These are phyloP conservation scores for Peucedramus taeniatus DNA, from an alignment of 2,113 vertebrate genomes.

Conservation along the genomic window DNA sequence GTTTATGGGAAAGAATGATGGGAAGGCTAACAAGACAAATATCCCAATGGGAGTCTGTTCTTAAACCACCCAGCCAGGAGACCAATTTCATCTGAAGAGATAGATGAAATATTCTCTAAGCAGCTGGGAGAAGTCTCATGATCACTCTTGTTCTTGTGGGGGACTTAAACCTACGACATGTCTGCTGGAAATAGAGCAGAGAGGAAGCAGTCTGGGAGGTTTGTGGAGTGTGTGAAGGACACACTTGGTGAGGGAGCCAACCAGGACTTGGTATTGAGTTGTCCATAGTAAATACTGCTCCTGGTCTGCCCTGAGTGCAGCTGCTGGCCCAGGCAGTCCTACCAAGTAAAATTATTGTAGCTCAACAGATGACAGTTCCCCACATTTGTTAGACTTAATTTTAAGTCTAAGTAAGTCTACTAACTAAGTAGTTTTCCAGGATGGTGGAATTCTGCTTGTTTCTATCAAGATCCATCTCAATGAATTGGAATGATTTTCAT, in stretches of 20 bases:
- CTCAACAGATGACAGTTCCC: neutral
- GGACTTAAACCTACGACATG: neutral
- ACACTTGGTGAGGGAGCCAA: neutral
- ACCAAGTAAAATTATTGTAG: neutral
- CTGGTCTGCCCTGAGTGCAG: neutral
- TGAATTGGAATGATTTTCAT: neutral
- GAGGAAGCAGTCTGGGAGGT: neutral
- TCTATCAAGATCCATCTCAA: rapidly evolving
- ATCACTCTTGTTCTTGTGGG: neutral
- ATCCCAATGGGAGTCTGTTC: neutral
- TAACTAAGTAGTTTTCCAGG: neutral
- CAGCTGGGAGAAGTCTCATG: neutral
- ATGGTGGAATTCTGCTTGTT: neutral
- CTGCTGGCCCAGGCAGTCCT: neutral
- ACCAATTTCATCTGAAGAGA: neutral
- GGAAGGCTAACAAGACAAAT: neutral
- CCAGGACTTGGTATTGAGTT: rapidly evolving
- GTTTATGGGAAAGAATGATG: neutral
- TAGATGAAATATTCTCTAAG: neutral
- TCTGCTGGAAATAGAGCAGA: neutral
- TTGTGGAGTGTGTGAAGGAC: neutral
- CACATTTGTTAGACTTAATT: neutral
- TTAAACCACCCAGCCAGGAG: neutral
- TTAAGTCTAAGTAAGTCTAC: no score
- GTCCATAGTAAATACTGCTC: neutral